phyloP scores from a whole-genome alignment of 64 coral and sea anemone species.

The Pocillopora verrucosa region DNA sequence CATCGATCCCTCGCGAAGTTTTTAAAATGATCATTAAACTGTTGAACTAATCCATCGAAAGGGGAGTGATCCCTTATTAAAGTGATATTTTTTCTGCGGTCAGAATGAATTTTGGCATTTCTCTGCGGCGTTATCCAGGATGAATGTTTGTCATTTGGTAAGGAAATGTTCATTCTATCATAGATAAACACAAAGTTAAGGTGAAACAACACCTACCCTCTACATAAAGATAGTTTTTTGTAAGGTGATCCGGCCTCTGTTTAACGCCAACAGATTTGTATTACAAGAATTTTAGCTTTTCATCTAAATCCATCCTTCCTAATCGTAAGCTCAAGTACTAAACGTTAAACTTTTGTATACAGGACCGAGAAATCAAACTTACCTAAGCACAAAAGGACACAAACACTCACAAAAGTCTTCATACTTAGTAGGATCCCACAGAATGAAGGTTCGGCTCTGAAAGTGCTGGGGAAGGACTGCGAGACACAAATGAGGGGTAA shows the following conservation, averaged over 20 bases:
- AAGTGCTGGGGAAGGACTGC: not conserved
- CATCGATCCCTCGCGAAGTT: too few relatives aligned
- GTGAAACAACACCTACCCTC: not conserved
- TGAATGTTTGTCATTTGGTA: too few relatives aligned
- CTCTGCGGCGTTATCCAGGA: too few relatives aligned
- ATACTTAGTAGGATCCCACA: not conserved
- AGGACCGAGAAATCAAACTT: not conserved
- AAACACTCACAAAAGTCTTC: not conserved
- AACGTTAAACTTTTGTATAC: too few relatives aligned
- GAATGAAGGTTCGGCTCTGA: not conserved
- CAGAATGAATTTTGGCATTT: too few relatives aligned
- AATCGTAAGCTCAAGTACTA: not conserved
- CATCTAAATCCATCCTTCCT: not conserved
- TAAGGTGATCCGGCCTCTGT: not conserved
- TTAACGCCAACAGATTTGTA: not conserved
- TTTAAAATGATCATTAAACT: too few relatives aligned
- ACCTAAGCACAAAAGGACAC: constrained; percentile 7
- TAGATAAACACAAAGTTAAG: not conserved
- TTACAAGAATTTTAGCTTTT: not conserved
- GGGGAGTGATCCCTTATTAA: too few relatives aligned
- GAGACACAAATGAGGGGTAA: not conserved
- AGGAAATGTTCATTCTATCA: too few relatives aligned
- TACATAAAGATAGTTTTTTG: not conserved
- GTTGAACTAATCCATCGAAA: too few relatives aligned
- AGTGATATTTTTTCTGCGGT: too few relatives aligned